Percentiles rank a stretch among this genome's conserved stretches.
phyloP scores from a whole-genome alignment of 2,113 vertebrate species.

The Argyrosomus japonicus region DNA sequence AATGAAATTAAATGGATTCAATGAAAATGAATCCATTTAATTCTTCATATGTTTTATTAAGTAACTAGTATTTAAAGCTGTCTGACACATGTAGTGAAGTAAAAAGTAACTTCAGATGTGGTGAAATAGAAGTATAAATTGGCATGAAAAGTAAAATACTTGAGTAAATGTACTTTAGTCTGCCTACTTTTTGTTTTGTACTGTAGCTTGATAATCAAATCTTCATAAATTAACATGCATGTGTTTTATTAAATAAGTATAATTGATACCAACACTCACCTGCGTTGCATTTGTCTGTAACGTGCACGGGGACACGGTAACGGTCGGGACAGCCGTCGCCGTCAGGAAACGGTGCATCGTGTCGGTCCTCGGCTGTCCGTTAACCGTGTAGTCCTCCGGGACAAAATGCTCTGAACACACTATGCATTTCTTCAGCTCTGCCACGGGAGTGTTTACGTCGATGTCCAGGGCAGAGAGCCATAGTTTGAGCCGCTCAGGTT shows the following conservation, averaged over 20 bases:
- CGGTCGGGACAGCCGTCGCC: neutral
- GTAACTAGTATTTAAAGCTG: too few species aligned
- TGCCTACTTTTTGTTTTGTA: too few species aligned
- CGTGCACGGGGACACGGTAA: neutral
- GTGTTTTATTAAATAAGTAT: too few species aligned
- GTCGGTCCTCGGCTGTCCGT: neutral
- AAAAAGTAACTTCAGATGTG: too few species aligned
- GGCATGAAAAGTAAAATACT: too few species aligned
- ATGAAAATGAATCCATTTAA: too few species aligned
- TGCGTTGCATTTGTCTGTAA: fast-evolving
- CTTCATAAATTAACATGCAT: too few species aligned
- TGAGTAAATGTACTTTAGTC: too few species aligned
- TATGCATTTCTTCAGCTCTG: neutral
- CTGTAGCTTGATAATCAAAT: neutral
- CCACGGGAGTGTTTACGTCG: neutral
- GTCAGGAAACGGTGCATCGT: constrained; percentile 2
- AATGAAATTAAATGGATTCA: too few species aligned
- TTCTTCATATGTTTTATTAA: too few species aligned
- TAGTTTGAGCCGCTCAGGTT: constrained; percentile 2
- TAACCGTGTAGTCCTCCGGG: neutral
- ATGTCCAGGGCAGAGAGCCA: neutral
- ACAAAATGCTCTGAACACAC: constrained; percentile 13
- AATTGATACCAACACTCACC: neutral
- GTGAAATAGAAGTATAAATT: too few species aligned
- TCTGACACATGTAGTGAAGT: too few species aligned